Conservation (phyloP, 2,113 vertebrate genomes). For the Craseonycteris thonglongyai region DNA sequence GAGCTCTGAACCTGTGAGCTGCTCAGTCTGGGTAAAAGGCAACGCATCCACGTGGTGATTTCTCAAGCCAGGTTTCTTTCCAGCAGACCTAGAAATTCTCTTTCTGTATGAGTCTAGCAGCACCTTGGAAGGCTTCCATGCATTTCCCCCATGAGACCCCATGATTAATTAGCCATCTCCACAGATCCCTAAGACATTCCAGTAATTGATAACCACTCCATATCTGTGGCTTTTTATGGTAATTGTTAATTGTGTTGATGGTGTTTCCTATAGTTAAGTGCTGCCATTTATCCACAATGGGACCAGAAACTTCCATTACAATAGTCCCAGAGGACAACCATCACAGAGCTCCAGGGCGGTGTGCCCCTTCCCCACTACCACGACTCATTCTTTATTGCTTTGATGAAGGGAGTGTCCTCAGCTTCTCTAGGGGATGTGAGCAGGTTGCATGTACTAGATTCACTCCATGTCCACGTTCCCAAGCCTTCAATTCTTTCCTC, state of each 20-base stretch:
- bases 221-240: not conserved
- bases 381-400: not conserved
- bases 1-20: not conserved
- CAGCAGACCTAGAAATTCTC: not conserved
- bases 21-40: not conserved
- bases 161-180: not conserved
- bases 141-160: not conserved
- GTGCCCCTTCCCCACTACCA: too few species aligned
- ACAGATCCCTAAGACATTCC: not conserved
- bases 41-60: not conserved
- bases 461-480: not conserved
- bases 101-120: not conserved
- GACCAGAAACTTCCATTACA: not conserved
- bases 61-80: not conserved
- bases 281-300: not conserved
- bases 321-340: too few species aligned
- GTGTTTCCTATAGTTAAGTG: not conserved
- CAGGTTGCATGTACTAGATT: not conserved
- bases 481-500: not conserved
- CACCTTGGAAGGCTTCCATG: not conserved
- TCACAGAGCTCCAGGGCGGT: not conserved
- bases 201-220: not conserved
- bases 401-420: not conserved
- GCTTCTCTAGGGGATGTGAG: not conserved
- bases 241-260: not conserved